Conservation (phyloP, 1,140 invertebrate genomes). For the Orchestia grillus region DNA sequence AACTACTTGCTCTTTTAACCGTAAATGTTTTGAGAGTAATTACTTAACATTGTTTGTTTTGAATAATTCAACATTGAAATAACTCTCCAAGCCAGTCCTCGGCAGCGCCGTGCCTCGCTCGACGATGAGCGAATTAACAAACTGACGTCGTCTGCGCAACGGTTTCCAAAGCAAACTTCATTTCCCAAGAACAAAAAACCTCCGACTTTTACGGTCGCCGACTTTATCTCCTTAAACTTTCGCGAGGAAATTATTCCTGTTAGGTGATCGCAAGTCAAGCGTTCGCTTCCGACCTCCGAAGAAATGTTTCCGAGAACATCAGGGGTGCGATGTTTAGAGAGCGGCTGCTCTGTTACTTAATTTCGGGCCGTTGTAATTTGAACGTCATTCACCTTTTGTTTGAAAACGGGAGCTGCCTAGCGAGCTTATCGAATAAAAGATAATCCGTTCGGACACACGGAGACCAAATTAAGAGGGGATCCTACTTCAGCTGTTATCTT, state of each 20-base stretch:
- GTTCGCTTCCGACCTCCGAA: not conserved
- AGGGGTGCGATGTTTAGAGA: not conserved
- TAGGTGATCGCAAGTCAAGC: not conserved
- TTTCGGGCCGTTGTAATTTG: not conserved
- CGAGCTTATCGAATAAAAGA: not conserved
- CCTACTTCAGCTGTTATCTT: not conserved
- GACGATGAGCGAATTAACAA: not conserved
- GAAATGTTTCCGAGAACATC: constrained; percentile 2
- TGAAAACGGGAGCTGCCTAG: not conserved
- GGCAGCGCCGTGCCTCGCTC: not conserved
- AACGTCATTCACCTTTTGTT: not conserved
- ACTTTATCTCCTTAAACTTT: constrained; percentile 11
- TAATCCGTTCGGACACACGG: not conserved
- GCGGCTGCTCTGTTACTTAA: not conserved
- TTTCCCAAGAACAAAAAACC: not conserved
- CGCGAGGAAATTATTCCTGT: not conserved
- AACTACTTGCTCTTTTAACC: not conserved
- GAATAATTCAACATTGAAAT: not conserved
- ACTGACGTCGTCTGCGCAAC: not conserved
- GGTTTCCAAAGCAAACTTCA: not conserved
- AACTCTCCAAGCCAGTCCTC: not conserved
- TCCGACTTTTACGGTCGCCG: not conserved
- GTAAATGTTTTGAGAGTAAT: not conserved
- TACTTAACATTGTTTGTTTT: not conserved
- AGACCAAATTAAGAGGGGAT: not conserved